Conservation (phyloP, 2,888 invertebrate species). For the Subacronicta megacephala region DNA sequence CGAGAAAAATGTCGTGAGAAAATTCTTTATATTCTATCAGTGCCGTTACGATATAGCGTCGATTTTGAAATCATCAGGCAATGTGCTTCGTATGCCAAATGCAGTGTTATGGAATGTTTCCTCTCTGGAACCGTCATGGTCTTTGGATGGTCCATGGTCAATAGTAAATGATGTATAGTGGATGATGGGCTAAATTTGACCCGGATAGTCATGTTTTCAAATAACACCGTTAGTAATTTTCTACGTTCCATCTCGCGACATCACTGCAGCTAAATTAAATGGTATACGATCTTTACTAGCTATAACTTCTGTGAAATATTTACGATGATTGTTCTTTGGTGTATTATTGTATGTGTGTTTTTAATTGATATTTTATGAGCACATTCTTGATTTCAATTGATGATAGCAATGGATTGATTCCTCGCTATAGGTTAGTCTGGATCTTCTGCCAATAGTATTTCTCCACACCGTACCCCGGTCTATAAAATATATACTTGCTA, state of each 20-base stretch:
- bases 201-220: too few relatives aligned
- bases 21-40: conserved; percentile 22
- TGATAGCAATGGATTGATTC: neutral
- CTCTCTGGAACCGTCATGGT: too few relatives aligned
- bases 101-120: neutral
- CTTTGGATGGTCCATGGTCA: too few relatives aligned
- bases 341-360: conserved; percentile 9
- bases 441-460: too few relatives aligned
- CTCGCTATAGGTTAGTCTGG: neutral
- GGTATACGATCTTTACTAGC: conserved; percentile 13
- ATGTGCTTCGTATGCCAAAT: conserved; percentile 14
- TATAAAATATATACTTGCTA: neutral
- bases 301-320: conserved; percentile 22
- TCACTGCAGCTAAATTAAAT: conserved; percentile 13
- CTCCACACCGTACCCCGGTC: neutral
- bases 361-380: conserved; percentile 27
- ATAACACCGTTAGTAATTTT: conserved; percentile 4
- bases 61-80: conserved; percentile 30
- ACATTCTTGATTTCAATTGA: conserved; percentile 5
- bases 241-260: conserved; percentile 14
- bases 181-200: too few relatives aligned
- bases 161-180: too few relatives aligned
- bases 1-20: conserved; percentile 51
- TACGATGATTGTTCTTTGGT: conserved; percentile 3
- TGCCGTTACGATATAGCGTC: conserved; percentile 9